phyloP scores from a whole-genome alignment of 2,113 vertebrate genomes.

The Hippoglossus stenolepis region DNA sequence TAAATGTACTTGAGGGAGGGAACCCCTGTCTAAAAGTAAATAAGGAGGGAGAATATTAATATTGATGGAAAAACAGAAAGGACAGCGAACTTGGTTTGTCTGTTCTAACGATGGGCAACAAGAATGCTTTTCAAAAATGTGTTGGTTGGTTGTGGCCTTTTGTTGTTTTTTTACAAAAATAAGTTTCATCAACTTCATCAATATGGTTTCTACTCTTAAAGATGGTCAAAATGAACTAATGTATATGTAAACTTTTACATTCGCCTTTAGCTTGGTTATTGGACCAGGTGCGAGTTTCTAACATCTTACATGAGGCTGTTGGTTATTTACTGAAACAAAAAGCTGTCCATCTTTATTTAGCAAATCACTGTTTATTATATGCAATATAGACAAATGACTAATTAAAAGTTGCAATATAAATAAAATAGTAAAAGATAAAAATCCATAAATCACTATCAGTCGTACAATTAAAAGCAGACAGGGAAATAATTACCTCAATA shows the following conservation, averaged over 20 bases:
- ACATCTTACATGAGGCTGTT: not conserved
- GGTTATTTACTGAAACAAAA: too few relatives aligned
- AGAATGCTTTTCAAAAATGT: too few relatives aligned
- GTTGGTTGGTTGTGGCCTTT: too few relatives aligned
- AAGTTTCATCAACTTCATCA: too few relatives aligned
- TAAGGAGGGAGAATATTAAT: not conserved
- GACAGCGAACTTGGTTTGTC: not conserved
- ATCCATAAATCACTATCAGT: not conserved
- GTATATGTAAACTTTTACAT: too few relatives aligned
- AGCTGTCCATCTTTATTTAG: too few relatives aligned
- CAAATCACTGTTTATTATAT: not conserved
- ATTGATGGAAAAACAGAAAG: not conserved
- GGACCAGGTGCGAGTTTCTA: not conserved
- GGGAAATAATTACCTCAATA: constrained; percentile 85
- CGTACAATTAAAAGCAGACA: not conserved
- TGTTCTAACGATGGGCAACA: too few relatives aligned
- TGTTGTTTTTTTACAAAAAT: too few relatives aligned
- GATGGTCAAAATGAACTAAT: too few relatives aligned
- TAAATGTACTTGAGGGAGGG: constrained; percentile 20
- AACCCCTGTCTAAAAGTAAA: constrained; percentile 10
- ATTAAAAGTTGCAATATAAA: not conserved
- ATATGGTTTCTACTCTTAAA: too few relatives aligned
- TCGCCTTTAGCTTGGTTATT: not conserved
- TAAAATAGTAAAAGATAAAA: not conserved
- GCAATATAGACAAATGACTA: not conserved